phyloP scores from a whole-genome alignment of 2,888 invertebrate genomes.

The Platycnemis pennipes region DNA sequence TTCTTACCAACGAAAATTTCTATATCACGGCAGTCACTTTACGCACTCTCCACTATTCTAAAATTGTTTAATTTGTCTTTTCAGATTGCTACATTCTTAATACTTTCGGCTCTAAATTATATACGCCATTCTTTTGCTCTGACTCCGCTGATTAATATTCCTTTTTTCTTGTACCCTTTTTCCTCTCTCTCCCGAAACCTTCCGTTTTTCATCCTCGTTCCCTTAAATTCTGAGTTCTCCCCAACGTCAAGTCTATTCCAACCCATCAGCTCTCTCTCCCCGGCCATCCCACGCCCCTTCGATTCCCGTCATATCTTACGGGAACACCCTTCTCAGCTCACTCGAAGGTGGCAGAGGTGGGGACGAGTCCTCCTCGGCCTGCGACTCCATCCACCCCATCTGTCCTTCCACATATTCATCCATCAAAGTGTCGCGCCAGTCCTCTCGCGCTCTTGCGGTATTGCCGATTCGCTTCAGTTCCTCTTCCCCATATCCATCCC shows the following conservation, averaged over 20 bases:
- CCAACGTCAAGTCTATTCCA: not conserved
- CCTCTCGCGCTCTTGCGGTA: not conserved
- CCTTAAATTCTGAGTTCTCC: not conserved
- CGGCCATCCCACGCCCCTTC: not conserved
- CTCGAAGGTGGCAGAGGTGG: not conserved
- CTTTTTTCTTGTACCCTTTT: not conserved
- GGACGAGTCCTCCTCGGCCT: not conserved
- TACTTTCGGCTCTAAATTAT: no score
- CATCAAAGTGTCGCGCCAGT: conserved; percentile 9
- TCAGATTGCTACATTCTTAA: no score
- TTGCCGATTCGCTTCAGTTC: not conserved
- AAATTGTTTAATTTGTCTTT: no score
- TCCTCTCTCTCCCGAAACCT: not conserved
- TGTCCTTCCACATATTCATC: not conserved
- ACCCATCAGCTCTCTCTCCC: not conserved
- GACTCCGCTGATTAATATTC: not conserved
- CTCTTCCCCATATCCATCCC: not conserved
- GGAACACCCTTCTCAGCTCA: not conserved
- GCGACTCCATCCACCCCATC: not conserved
- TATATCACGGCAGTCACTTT: no score
- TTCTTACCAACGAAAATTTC: no score
- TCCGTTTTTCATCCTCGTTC: not conserved
- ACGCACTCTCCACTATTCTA: no score
- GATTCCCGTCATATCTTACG: not conserved
- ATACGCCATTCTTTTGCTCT: no score